A percentile compares a stretch with the other conserved stretches of the same genome.
Conservation (phyloP, 2,797 vertebrate genomes). For the Sebastes cheni region DNA sequence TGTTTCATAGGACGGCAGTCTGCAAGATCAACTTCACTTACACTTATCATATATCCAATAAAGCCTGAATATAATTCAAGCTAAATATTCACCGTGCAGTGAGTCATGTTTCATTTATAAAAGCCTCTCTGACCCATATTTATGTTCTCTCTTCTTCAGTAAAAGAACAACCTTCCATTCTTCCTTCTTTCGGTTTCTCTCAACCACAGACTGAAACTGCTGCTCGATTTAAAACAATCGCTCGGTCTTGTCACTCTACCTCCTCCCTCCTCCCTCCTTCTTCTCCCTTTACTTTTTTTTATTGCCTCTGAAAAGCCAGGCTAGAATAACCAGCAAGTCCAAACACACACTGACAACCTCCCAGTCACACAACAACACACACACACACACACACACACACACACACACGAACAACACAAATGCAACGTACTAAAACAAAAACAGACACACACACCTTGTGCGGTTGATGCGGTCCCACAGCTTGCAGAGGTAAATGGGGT, state of each 20-base stretch:
- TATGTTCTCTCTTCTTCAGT: conserved; percentile 10
- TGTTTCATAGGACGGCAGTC: conserved; percentile 57
- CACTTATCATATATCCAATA: conserved; percentile 38
- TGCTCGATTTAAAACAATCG: conserved; percentile 50
- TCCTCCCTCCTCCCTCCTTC: background rate
- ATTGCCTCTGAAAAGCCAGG: conserved; percentile 75
- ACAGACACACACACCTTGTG: conserved; percentile 30
- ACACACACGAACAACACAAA: conserved; percentile 44
- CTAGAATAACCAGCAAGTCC: conserved; percentile 77
- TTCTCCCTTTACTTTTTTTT: conserved; percentile 46
- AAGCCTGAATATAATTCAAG: conserved; percentile 26
- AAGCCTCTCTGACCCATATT: background rate
- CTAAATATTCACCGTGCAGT: conserved; percentile 5
- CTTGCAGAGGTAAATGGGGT: conserved; percentile 84
- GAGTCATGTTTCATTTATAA: conserved; percentile 3
- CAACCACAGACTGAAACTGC: conserved; percentile 38
- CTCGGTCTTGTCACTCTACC: conserved; percentile 47
- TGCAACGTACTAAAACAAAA: conserved; percentile 46
- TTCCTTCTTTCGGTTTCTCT: conserved; percentile 27
- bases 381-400: conserved; percentile 31
- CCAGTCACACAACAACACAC: conserved; percentile 36
- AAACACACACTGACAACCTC: conserved; percentile 65
- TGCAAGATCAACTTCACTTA: conserved; percentile 41
- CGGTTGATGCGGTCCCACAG: conserved; percentile 59
- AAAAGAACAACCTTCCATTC: conserved; percentile 41